Evolutionary conservation across 2,113 vertebrate genomes (phyloP), one percentile per base, ranked within the genome.

Genomic region (Nothoprocta perdicaria): DNA sequence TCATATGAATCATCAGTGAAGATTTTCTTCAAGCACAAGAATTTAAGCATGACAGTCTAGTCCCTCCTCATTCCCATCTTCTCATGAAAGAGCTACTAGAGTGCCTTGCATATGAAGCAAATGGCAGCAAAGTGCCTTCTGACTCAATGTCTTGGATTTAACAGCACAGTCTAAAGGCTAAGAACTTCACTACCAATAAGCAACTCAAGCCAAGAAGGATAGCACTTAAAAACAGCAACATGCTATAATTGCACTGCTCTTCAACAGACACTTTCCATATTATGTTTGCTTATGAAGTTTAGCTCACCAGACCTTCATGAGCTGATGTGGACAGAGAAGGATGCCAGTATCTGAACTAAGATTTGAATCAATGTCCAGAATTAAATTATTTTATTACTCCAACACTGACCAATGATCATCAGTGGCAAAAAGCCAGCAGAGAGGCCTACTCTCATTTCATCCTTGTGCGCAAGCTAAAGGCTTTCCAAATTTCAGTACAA

Each of bases 361-460:
- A 75, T 84, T 58, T 94, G 95, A 96, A 92, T 93, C 94, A 92
- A 83, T 23, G 61, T 86, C 79, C 16, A 8, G 60, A 76, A 84
- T 94, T 92, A 94, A 97, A 95, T 94, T 93, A 96, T 75, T 94
- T 97, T 80, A 84, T 92, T 69, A 7, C 88, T 53, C 78, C 92
- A 88, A 88, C 40, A 8, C 67, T 0, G 0, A 94, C 63, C 16
- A 58, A 53, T 52, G 71, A 74, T 72, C 65, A 91, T 83, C 73
- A 82, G 22, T 57, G 80, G 71, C 16, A 22, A 35, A 84, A 96
- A 91, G 80, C 38, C 88, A 90, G 63, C 62, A 92, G 68, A 95
- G n/a, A 84, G 82, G 24, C 66, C 62, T 79, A 26, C 73, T 81
- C 68, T 93, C 41, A 55, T 89, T 94, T 90, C 60, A 62, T 26